Percentiles rank a stretch among this genome's conserved stretches.
Conservation (phyloP, 2,797 vertebrate genomes). For the Enteromius unitaeniatus region DNA sequence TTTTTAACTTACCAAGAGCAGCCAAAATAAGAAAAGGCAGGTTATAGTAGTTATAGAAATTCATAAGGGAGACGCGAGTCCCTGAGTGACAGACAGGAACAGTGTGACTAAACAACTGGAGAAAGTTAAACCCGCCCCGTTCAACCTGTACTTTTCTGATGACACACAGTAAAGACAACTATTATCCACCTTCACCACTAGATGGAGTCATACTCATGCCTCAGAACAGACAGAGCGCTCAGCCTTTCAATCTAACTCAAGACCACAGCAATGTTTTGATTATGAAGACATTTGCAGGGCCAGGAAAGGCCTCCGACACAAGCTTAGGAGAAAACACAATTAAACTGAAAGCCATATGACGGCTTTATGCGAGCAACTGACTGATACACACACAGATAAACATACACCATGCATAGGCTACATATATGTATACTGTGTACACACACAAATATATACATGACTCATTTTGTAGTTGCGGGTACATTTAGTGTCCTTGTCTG, state of each 20-base stretch:
- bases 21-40: conserved; percentile 40
- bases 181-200: neutral
- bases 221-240: neutral
- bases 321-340: neutral
- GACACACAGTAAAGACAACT: neutral
- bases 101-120: conserved; percentile 6
- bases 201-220: neutral
- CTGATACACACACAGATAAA: too few species aligned
- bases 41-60: conserved; percentile 42
- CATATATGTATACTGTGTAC: too few species aligned
- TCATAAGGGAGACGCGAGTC: conserved; percentile 47
- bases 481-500: too few species aligned
- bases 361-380: too few species aligned
- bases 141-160: neutral
- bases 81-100: conserved; percentile 43
- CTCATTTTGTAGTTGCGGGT: too few species aligned
- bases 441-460: too few species aligned
- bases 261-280: neutral
- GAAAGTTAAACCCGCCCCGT: neutral
- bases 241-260: neutral
- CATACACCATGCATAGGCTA: too few species aligned
- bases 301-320: neutral
- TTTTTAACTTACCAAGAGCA: conserved; percentile 45
- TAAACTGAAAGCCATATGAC: too few species aligned
- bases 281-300: neutral